phyloP scores from a whole-genome alignment of 2,888 invertebrate species.

The Drosophila peninsularis region DNA sequence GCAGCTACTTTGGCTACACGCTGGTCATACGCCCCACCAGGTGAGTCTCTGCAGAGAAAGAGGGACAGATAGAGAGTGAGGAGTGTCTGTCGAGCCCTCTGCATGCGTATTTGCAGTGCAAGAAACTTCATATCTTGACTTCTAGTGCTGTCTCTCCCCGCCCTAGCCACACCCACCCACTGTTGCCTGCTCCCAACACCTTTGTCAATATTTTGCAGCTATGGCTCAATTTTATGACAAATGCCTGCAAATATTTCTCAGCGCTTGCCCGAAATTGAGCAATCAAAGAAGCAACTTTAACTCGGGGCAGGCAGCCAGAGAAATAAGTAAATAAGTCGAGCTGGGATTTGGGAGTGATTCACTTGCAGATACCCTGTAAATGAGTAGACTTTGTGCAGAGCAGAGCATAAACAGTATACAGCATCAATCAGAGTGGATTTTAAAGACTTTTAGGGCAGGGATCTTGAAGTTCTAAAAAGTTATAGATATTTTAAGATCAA shows the following conservation, averaged over 20 bases:
- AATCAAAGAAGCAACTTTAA: slow-evolving; percentile 38
- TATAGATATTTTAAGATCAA: too few species aligned
- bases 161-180: neutral
- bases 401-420: too few species aligned
- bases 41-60: slow-evolving; percentile 59
- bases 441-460: too few species aligned
- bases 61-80: neutral
- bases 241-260: slow-evolving; percentile 14
- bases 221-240: slow-evolving; percentile 25
- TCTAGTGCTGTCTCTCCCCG: slow-evolving; percentile 10
- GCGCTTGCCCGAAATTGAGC: slow-evolving; percentile 36
- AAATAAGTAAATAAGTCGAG: neutral
- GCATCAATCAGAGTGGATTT: neutral
- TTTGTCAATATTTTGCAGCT: slow-evolving; percentile 60
- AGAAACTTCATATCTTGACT: slow-evolving; percentile 7
- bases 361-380: slow-evolving; percentile 1
- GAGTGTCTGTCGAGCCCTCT: slow-evolving; percentile 1
- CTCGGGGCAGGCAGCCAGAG: neutral
- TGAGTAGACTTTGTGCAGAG: neutral
- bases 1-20: slow-evolving; percentile 83
- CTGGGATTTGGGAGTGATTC: neutral
- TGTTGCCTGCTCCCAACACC: slow-evolving; percentile 28
- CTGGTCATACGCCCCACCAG: slow-evolving; percentile 80
- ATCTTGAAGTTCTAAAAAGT: too few species aligned
- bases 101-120: slow-evolving; percentile 43